phyloP scores from a whole-genome alignment of 2,888 invertebrate species.

The Ormyrus thymus region DNA sequence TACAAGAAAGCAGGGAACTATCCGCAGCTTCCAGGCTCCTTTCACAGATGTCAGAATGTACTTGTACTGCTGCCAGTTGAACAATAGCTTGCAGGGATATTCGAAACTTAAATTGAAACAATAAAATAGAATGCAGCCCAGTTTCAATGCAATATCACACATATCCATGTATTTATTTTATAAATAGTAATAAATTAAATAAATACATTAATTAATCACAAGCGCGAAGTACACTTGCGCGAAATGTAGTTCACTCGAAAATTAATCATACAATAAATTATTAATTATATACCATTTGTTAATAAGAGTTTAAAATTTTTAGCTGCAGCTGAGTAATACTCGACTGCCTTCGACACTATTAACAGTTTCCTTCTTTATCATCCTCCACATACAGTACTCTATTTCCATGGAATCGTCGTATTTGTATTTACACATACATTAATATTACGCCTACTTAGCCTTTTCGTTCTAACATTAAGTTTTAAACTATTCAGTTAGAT shows the following conservation, averaged over 20 bases:
- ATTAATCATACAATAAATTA: conserved; percentile 5
- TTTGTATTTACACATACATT: too few species aligned
- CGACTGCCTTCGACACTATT: not conserved
- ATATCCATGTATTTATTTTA: conserved; percentile 32
- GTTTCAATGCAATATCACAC: conserved; percentile 37
- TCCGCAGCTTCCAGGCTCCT: not conserved
- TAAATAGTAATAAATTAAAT: conserved; percentile 43
- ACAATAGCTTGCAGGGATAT: too few species aligned
- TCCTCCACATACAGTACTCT: not conserved
- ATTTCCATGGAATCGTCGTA: too few species aligned
- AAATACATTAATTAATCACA: conserved; percentile 20
- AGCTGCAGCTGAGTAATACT: too few species aligned
- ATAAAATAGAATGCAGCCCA: not conserved
- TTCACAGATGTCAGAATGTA: conserved; percentile 22
- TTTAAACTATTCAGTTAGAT: conserved; percentile 40
- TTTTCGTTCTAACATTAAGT: too few species aligned
- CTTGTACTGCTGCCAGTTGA: not conserved
- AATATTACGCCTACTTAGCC: too few species aligned
- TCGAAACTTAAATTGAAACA: too few species aligned
- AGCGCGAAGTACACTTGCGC: not conserved
- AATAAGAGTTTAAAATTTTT: too few species aligned
- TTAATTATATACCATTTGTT: conserved; percentile 1
- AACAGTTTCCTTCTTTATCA: conserved; percentile 19
- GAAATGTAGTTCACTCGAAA: not conserved
- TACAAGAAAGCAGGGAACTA: not conserved